These are phyloP conservation scores for Todus mexicanus DNA, from an alignment of 2,797 vertebrate species.

Conservation along the genomic window DNA sequence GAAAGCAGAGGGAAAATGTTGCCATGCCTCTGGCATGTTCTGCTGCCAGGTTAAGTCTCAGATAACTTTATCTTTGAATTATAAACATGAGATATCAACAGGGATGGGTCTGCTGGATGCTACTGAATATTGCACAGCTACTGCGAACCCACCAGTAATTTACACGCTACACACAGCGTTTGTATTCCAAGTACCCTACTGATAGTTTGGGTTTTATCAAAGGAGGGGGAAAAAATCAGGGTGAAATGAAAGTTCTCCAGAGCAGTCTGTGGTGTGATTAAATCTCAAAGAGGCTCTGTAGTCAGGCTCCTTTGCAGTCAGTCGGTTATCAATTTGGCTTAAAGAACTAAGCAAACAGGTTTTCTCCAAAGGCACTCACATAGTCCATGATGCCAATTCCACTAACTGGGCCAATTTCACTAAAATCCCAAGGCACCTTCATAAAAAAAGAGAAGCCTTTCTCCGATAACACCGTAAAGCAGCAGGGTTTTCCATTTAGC, in stretches of 20 bases:
- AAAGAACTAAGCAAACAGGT: conserved; percentile 70
- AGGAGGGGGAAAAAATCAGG: neutral
- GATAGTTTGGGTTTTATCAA: neutral
- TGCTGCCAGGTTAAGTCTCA: neutral
- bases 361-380: conserved; percentile 68
- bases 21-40: neutral
- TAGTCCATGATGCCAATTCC: conserved; percentile 55
- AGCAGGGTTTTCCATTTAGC: conserved; percentile 59
- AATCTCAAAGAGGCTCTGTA: conserved; percentile 49
- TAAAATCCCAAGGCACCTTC: conserved; percentile 61
- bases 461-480: conserved; percentile 60
- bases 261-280: conserved; percentile 48
- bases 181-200: neutral
- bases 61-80: neutral
- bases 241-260: conserved; percentile 46
- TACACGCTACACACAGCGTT: neutral
- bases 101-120: neutral
- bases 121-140: neutral
- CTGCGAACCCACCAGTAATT: neutral
- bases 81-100: neutral
- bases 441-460: conserved; percentile 26
- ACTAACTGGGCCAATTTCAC: conserved; percentile 61
- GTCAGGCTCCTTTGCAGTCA: conserved; percentile 54
- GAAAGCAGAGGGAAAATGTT: neutral
- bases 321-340: conserved; percentile 67